A percentile compares a stretch with the other conserved stretches of the same genome.
phyloP scores from a whole-genome alignment of 2,888 invertebrate genomes.

The Neocrepidodera transversa region DNA sequence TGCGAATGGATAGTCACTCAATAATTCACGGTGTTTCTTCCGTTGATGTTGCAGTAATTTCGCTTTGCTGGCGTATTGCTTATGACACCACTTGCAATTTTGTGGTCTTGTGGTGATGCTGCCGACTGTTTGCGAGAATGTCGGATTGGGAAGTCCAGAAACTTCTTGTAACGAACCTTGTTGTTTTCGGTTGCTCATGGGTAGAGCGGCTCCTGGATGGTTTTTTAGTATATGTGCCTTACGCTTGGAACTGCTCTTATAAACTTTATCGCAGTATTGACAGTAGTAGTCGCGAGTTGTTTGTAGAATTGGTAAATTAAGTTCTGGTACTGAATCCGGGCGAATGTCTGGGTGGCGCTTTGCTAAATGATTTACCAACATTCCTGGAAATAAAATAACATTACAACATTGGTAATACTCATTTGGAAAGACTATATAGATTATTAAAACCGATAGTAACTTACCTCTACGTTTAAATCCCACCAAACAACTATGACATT shows the following conservation, averaged over 20 bases:
- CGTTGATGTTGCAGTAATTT: constrained; percentile 75
- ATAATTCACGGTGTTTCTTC: constrained; percentile 66
- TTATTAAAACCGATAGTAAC: too few species aligned
- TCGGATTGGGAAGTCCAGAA: constrained; percentile 65
- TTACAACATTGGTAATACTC: not conserved
- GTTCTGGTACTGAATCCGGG: constrained; percentile 73
- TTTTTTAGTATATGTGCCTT: constrained; percentile 82
- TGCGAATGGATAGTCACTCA: constrained; percentile 42
- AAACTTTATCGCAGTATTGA: constrained; percentile 81
- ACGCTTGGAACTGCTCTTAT: constrained; percentile 84
- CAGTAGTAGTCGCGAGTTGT: constrained; percentile 83
- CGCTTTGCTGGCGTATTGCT: constrained; percentile 84
- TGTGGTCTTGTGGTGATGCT: constrained; percentile 75
- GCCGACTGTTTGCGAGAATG: constrained; percentile 75
- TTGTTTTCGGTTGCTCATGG: constrained; percentile 61
- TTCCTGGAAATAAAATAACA: constrained; percentile 53
- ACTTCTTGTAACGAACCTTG: constrained; percentile 47
- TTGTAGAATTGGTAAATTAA: constrained; percentile 79
- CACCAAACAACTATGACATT: constrained; percentile 76
- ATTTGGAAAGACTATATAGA: too few species aligned
- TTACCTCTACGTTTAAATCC: constrained; percentile 81
- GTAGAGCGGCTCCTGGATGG: constrained; percentile 79
- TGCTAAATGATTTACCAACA: constrained; percentile 85
- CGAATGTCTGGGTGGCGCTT: constrained; percentile 74
- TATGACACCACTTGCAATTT: constrained; percentile 81